phyloP scores from a whole-genome alignment of 1,140 invertebrate genomes.

The Megalonaias nervosa region DNA sequence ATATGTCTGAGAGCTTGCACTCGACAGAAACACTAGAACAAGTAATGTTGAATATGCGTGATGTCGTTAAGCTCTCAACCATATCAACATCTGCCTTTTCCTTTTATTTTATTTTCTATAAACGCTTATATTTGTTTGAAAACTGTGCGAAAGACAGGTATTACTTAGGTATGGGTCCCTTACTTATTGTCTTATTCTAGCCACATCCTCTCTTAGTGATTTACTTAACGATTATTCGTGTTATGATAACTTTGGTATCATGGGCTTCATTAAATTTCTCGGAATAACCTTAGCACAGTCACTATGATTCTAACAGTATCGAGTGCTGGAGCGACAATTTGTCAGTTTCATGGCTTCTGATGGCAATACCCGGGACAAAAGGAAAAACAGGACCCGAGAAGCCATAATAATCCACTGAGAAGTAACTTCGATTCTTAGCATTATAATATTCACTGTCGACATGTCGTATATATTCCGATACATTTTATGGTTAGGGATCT shows the following conservation, averaged over 20 bases:
- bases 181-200: slow-evolving; percentile 95
- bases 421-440: slow-evolving; percentile 92
- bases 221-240: slow-evolving; percentile 95
- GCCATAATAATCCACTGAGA: slow-evolving; percentile 96
- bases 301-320: slow-evolving; percentile 99
- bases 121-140: slow-evolving; percentile 92
- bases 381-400: slow-evolving; percentile 89
- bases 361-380: slow-evolving; percentile 72
- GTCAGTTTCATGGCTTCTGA: slow-evolving; percentile 95
- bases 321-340: slow-evolving; percentile 98
- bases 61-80: slow-evolving; percentile 43
- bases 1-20: slow-evolving; percentile 43
- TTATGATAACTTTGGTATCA: slow-evolving; percentile 96
- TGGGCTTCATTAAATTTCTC: slow-evolving; percentile 98
- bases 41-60: slow-evolving; percentile 54
- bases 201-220: slow-evolving; percentile 93
- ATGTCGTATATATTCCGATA: slow-evolving; percentile 97
- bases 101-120: slow-evolving; percentile 59
- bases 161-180: slow-evolving; percentile 96
- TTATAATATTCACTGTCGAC: slow-evolving; percentile 88
- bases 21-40: slow-evolving; percentile 48
- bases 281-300: slow-evolving; percentile 94
- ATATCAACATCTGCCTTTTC: slow-evolving; percentile 52
- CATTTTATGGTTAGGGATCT: slow-evolving; percentile 95
- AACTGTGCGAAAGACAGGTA: slow-evolving; percentile 92